Percentiles rank a stretch among this genome's conserved stretches.
Conservation (phyloP, 2,888 invertebrate genomes). For the Scaeva pyrastri region DNA sequence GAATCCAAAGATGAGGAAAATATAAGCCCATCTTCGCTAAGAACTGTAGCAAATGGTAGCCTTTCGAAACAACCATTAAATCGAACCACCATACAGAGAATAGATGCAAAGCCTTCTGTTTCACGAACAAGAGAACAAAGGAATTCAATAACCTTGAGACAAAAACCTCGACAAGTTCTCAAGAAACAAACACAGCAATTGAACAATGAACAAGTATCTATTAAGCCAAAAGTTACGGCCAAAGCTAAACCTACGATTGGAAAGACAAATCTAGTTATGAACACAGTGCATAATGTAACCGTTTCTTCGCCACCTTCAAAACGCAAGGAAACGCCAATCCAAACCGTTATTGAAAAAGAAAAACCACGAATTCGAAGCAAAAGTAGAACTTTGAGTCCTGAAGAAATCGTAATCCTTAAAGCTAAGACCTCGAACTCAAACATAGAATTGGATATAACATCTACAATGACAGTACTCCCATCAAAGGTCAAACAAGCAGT, state of each 20-base stretch:
- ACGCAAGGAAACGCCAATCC: conserved; percentile 77
- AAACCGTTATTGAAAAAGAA: conserved; percentile 23
- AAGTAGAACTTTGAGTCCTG: conserved; percentile 80
- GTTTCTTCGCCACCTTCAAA: conserved; percentile 82
- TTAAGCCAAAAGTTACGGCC: conserved; percentile 58
- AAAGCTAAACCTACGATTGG: conserved; percentile 47
- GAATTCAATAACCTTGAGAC: conserved; percentile 23
- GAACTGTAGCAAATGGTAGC: not conserved
- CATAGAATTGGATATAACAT: not conserved
- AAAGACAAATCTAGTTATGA: conserved; percentile 82
- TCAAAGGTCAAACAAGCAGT: conserved; percentile 79
- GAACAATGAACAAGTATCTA: conserved; percentile 65
- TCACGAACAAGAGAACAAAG: conserved; percentile 72
- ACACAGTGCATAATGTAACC: conserved; percentile 83
- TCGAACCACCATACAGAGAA: conserved; percentile 13
- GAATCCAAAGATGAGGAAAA: conserved; percentile 66
- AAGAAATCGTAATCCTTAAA: conserved; percentile 80
- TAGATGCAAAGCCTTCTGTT: conserved; percentile 42
- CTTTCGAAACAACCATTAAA: conserved; percentile 19
- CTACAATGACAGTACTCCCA: conserved; percentile 16
- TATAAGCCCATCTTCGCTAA: not conserved
- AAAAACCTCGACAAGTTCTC: not conserved
- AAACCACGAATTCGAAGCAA: conserved; percentile 65
- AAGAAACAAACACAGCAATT: conserved; percentile 53
- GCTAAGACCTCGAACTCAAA: conserved; percentile 76